phyloP scores from a whole-genome alignment of 37 sponge, comb jelly and placozoan genomes.

The Tethya wilhelma region DNA sequence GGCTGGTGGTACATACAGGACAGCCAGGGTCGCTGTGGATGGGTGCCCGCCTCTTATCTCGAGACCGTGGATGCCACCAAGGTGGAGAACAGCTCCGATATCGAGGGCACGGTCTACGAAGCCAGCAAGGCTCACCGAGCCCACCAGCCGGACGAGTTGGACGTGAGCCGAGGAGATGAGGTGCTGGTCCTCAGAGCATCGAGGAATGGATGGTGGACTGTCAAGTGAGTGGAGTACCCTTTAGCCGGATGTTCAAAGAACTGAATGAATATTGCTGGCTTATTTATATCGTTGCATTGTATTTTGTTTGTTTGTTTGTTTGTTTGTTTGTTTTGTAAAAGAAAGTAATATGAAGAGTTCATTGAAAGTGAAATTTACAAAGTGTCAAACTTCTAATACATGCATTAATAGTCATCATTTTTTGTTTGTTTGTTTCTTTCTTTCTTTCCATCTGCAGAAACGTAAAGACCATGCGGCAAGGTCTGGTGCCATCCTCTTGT shows the following conservation, averaged over 20 bases:
- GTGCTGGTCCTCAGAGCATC: slow-evolving; percentile 28
- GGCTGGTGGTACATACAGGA: slow-evolving; percentile 76
- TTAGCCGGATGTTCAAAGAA: not conserved
- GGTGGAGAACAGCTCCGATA: no score
- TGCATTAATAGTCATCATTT: not conserved
- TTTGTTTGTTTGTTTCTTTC: not conserved
- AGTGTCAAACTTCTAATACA: no score
- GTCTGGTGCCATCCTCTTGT: slow-evolving; percentile 22
- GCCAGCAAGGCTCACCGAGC: slow-evolving; percentile 11
- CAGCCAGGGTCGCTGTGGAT: slow-evolving; percentile 32
- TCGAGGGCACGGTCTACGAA: not conserved
- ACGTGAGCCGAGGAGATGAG: slow-evolving; percentile 34
- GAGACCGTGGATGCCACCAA: slow-evolving; percentile 7
- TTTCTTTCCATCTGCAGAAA: not conserved
- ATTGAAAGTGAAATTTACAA: no score
- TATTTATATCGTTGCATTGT: no score
- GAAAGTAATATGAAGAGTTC: not conserved
- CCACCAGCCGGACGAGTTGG: slow-evolving; percentile 40
- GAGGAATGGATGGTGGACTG: slow-evolving; percentile 64
- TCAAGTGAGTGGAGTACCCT: slow-evolving; percentile 34
- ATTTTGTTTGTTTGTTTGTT: no score
- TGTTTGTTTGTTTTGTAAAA: no score
- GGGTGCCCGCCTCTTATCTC: slow-evolving; percentile 57
- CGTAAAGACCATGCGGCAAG: not conserved
- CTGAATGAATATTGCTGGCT: not conserved